These are phyloP conservation scores for Formica selysi DNA, from an alignment of 1,140 invertebrate species.

Conservation along the genomic window DNA sequence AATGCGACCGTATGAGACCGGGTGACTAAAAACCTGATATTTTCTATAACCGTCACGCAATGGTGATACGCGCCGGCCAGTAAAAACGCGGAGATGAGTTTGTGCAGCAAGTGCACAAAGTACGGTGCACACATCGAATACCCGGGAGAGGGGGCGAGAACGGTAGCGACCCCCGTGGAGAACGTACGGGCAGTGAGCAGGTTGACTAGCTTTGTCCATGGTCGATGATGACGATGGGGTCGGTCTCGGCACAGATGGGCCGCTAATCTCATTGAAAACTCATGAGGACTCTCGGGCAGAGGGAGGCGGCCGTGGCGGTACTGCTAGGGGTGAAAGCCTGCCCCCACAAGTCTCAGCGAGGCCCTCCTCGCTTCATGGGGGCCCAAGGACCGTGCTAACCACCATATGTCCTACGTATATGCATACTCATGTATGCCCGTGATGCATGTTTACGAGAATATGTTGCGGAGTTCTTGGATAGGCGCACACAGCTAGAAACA, in stretches of 20 bases:
- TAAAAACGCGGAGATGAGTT: conserved; percentile 63
- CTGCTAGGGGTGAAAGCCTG: conserved; percentile 69
- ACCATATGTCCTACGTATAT: conserved; percentile 86
- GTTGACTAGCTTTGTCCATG: conserved; percentile 85
- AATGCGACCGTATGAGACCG: conserved; percentile 83
- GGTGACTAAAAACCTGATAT: conserved; percentile 78
- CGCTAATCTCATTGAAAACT: conserved; percentile 87
- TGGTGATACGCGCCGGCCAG: neutral
- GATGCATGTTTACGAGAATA: conserved; percentile 68
- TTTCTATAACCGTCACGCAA: conserved; percentile 68
- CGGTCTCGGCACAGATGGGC: conserved; percentile 85
- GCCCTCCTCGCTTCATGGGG: conserved; percentile 76
- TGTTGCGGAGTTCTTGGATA: conserved; percentile 63
- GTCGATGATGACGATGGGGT: conserved; percentile 84
- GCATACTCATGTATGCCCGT: conserved; percentile 68
- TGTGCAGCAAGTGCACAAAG: conserved; percentile 80
- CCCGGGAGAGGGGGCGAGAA: conserved; percentile 56
- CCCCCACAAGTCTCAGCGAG: conserved; percentile 71
- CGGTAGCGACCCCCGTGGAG: conserved; percentile 78
- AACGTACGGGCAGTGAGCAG: conserved; percentile 81
- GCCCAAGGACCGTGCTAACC: conserved; percentile 82
- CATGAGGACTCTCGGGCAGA: conserved; percentile 84
- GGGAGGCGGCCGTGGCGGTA: conserved; percentile 66
- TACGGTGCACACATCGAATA: conserved; percentile 70
- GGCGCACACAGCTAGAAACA: conserved; percentile 5